phyloP scores from a whole-genome alignment of 2,797 vertebrate species.

The Parauchenoglanis punctatus region DNA sequence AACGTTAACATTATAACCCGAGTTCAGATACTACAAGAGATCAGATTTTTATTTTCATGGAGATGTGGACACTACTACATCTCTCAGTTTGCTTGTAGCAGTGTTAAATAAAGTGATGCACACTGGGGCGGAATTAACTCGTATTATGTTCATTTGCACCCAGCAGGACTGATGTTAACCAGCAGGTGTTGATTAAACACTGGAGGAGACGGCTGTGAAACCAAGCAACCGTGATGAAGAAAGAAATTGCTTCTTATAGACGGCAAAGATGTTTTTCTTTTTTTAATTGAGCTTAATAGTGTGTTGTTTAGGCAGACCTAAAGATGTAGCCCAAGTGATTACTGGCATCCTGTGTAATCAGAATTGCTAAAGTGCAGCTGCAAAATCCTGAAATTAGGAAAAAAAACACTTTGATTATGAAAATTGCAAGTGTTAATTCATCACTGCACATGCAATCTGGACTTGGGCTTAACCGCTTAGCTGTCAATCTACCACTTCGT shows the following conservation, averaged over 20 bases:
- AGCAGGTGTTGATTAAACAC: constrained; percentile 29
- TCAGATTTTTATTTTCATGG: background rate
- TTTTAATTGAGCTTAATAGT: background rate
- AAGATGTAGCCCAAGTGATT: background rate
- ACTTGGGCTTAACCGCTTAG: background rate
- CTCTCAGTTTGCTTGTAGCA: background rate
- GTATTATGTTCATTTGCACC: constrained; percentile 7
- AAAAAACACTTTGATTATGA: too few species aligned
- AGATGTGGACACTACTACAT: background rate
- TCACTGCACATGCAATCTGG: background rate
- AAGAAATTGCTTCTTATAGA: background rate
- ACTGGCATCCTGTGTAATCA: background rate
- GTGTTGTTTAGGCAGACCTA: background rate
- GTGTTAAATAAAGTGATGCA: background rate
- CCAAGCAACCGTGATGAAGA: background rate
- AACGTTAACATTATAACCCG: background rate
- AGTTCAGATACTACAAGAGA: background rate
- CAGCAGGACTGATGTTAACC: constrained; percentile 32
- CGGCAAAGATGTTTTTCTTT: background rate
- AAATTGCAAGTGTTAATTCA: background rate
- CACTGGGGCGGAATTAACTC: background rate
- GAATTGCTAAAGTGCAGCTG: background rate
- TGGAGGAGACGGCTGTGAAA: constrained; percentile 1
- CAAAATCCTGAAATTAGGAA: background rate
- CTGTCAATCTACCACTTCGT: too few species aligned